Conservation (phyloP, 1,140 invertebrate genomes). For the Drosophila ficusphila region DNA sequence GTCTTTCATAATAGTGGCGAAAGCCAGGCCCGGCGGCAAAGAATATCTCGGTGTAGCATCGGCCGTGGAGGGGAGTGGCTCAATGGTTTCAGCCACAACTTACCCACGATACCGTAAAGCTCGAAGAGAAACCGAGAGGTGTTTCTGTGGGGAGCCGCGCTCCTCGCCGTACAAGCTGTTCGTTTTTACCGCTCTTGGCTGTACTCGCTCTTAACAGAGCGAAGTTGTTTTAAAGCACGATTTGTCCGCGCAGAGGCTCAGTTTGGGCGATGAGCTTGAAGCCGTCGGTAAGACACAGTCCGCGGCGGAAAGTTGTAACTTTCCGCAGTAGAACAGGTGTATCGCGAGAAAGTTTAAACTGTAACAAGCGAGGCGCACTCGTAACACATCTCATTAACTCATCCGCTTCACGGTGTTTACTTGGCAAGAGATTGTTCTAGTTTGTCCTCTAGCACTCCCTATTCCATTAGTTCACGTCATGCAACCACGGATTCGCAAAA, state of each 20-base stretch:
- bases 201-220: background rate
- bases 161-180: conserved; percentile 12
- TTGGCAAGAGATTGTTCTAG: conserved; percentile 19
- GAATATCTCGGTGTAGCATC: conserved; percentile 38
- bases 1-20: conserved; percentile 45
- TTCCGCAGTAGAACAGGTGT: conserved; percentile 19
- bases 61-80: conserved; percentile 10
- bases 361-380: conserved; percentile 16
- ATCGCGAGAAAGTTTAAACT: conserved; percentile 44
- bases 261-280: conserved; percentile 37
- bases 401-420: conserved; percentile 27
- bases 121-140: conserved; percentile 33
- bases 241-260: conserved; percentile 6
- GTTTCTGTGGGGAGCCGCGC: background rate
- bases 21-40: conserved; percentile 16
- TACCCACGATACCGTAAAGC: conserved; percentile 55
- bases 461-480: background rate
- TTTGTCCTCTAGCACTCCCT: conserved; percentile 14
- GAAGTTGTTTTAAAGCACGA: conserved; percentile 23
- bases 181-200: conserved; percentile 12
- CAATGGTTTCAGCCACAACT: conserved; percentile 10
- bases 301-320: background rate
- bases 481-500: conserved; percentile 23
- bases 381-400: conserved; percentile 18
- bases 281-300: conserved; percentile 29